Evolutionary conservation across 2,113 vertebrate species (phyloP).

Genomic region (Nansenia antarctica): DNA sequence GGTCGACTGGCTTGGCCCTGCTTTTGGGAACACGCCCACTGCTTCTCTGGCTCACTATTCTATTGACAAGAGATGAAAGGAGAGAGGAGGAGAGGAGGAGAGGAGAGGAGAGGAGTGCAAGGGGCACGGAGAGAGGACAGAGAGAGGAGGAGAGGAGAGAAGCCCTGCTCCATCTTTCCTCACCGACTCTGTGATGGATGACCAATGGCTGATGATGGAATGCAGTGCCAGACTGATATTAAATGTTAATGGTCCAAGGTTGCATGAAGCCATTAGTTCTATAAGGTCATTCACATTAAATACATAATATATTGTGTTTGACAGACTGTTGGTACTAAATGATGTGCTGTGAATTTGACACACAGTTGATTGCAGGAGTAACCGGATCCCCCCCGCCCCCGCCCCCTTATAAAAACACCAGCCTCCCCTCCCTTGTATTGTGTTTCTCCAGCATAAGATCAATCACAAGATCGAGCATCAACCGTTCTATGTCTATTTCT

Average conservation of each 20-base stretch:
- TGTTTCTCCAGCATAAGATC: no score
- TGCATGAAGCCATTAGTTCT: conserved; percentile 2
- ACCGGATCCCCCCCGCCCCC: background rate
- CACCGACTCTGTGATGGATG: background rate
- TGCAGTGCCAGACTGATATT: background rate
- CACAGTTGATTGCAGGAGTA: background rate
- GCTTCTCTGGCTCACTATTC: conserved; percentile 12
- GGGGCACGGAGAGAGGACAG: background rate
- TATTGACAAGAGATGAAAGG: conserved; percentile 23
- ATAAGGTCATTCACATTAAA: conserved; percentile 17
- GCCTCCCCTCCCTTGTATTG: no score
- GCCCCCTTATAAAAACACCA: no score
- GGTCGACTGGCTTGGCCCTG: background rate
- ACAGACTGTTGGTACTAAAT: conserved; percentile 1
- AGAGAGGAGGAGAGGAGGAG: conserved; percentile 5
- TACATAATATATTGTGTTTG: conserved; percentile 4
- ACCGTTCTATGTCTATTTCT: no score
- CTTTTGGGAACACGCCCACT: background rate
- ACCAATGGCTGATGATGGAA: background rate
- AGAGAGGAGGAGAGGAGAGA: background rate
- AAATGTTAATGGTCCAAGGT: conserved; percentile 29
- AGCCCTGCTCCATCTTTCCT: background rate
- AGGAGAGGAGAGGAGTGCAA: accelerated
- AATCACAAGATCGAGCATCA: no score
- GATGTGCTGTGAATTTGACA: background rate